These are phyloP conservation scores for Epizoanthus rinbou DNA, from an alignment of 92 coral and sea anemone species.

Conservation along the genomic window DNA sequence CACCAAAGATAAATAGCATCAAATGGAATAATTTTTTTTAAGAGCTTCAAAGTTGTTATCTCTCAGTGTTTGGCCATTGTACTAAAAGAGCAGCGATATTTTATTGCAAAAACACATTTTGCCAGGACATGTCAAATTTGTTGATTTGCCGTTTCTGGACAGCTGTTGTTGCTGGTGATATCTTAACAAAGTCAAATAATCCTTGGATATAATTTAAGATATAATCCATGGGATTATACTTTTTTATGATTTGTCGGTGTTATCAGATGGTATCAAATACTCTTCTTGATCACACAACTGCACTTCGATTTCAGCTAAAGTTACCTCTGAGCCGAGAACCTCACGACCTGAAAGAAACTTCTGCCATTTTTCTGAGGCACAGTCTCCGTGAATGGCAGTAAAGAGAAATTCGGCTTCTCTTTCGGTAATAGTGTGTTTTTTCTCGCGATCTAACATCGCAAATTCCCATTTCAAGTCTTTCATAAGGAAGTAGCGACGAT, in stretches of 20 bases:
- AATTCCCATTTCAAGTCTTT: conserved; percentile 66
- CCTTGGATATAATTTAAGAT: neutral
- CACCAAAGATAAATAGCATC: neutral
- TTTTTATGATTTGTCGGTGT: neutral
- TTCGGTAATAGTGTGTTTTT: conserved; percentile 53
- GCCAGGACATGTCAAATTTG: neutral
- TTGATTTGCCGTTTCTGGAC: conserved; percentile 31
- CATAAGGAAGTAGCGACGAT: conserved; percentile 68
- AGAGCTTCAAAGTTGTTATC: neutral
- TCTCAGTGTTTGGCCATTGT: neutral
- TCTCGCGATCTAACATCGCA: conserved; percentile 61
- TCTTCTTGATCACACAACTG: conserved; percentile 48
- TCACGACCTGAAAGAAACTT: conserved; percentile 52
- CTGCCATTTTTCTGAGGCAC: conserved; percentile 43
- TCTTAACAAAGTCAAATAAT: neutral
- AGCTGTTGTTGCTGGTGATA: neutral
- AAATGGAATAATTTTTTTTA: no score
- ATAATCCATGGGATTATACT: neutral
- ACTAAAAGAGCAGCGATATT: neutral
- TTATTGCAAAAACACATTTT: neutral
- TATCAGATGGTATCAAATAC: conserved; percentile 9
- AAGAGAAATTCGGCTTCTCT: conserved; percentile 57
- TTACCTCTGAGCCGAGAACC: conserved; percentile 50
- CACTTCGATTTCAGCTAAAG: conserved; percentile 59
- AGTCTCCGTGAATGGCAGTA: conserved; percentile 55